phyloP scores from a whole-genome alignment of 2,113 vertebrate genomes.

The Phaethornis superciliosus region DNA sequence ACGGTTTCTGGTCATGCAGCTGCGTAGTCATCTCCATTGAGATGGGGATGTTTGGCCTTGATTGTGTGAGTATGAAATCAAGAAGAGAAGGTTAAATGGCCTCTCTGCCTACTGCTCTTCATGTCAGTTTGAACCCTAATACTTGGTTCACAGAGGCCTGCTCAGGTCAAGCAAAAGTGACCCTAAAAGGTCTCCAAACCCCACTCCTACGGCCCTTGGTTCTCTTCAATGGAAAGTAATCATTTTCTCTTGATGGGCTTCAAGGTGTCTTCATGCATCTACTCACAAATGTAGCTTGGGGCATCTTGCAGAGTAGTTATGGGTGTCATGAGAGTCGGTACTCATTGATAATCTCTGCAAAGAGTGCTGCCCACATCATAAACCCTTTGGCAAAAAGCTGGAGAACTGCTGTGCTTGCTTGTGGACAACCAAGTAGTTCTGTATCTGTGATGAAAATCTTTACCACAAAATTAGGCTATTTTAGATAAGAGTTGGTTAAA shows the following conservation, averaged over 20 bases:
- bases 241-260: not conserved
- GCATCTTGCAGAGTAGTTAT: not conserved
- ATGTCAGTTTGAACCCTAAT: not conserved
- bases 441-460: not conserved
- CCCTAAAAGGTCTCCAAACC: not conserved
- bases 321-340: not conserved
- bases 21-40: not conserved
- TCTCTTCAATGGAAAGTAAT: not conserved
- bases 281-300: not conserved
- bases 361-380: not conserved
- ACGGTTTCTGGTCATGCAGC: not conserved
- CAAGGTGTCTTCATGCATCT: not conserved
- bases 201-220: not conserved
- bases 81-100: not conserved
- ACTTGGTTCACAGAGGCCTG: not conserved
- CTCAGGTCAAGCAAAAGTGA: not conserved
- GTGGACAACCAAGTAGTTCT: not conserved
- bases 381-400: not conserved
- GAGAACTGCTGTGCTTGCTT: not conserved
- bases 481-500: not conserved
- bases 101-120: not conserved
- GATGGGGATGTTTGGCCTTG: not conserved
- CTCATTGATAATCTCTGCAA: not conserved
- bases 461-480: not conserved
- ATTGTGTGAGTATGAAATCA: fast-evolving